phyloP scores from a whole-genome alignment of 2,113 vertebrate genomes.

The Macrotus californicus region DNA sequence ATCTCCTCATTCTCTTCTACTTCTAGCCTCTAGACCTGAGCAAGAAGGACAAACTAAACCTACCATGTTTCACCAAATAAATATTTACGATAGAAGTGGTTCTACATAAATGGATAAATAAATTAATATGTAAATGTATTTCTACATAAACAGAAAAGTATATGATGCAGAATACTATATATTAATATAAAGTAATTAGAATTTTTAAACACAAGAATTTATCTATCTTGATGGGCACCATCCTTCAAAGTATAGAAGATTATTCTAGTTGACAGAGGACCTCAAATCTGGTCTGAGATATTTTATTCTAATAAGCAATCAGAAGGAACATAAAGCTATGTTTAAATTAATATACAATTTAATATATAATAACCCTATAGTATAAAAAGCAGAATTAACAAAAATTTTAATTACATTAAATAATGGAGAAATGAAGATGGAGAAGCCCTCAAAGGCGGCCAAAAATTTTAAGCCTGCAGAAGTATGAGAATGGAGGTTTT shows the following conservation, averaged over 20 bases:
- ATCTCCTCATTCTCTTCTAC: neutral
- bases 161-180: neutral
- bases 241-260: neutral
- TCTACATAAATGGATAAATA: neutral
- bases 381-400: conserved; percentile 1
- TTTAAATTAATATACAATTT: neutral
- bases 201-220: conserved; percentile 24
- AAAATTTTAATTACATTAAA: neutral
- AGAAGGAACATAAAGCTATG: neutral
- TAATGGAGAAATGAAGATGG: neutral
- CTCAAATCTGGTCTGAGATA: neutral
- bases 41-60: neutral
- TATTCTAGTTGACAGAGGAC: neutral
- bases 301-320: conserved; percentile 9
- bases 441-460: neutral
- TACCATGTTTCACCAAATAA: neutral
- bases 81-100: neutral
- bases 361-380: neutral
- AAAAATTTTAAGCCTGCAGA: neutral
- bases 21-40: neutral
- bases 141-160: neutral
- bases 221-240: neutral
- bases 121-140: neutral
- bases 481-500: neutral
- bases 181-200: neutral